Evolutionary conservation across 2,113 vertebrate genomes (phyloP).

Genomic region (Sitta europaea): DNA sequence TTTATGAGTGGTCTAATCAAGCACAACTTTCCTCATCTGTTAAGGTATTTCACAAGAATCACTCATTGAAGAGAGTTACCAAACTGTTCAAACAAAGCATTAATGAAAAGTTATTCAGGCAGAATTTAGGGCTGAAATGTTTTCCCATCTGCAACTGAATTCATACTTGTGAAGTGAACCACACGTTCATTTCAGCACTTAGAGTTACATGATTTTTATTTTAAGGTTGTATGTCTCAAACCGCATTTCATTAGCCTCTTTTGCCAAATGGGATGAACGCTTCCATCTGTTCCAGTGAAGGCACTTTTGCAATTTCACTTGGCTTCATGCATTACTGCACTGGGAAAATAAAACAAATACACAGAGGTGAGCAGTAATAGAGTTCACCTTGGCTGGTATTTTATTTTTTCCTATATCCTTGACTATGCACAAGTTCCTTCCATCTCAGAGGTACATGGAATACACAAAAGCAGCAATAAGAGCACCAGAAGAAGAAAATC

Average conservation of each 20-base stretch:
- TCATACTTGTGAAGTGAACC: neutral
- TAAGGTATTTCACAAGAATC: neutral
- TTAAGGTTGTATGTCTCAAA: neutral
- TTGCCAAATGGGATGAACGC: neutral
- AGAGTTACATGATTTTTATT: neutral
- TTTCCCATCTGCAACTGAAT: neutral
- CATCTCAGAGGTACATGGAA: neutral
- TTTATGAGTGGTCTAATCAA: neutral
- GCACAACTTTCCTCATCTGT: neutral
- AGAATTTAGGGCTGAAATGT: neutral
- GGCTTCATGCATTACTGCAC: neutral
- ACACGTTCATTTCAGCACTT: neutral
- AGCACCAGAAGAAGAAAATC: neutral
- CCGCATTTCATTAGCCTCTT: neutral
- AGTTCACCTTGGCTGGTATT: neutral
- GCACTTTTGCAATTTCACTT: neutral
- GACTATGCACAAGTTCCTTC: neutral
- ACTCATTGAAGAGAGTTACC: neutral
- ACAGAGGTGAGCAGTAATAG: neutral
- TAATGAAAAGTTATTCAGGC: neutral
- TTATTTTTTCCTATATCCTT: neutral
- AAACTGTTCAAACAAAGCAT: neutral
- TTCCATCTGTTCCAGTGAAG: neutral
- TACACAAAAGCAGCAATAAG: neutral
- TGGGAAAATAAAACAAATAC: neutral